phyloP scores from a whole-genome alignment of 2,113 vertebrate genomes.

The Pagrus major region DNA sequence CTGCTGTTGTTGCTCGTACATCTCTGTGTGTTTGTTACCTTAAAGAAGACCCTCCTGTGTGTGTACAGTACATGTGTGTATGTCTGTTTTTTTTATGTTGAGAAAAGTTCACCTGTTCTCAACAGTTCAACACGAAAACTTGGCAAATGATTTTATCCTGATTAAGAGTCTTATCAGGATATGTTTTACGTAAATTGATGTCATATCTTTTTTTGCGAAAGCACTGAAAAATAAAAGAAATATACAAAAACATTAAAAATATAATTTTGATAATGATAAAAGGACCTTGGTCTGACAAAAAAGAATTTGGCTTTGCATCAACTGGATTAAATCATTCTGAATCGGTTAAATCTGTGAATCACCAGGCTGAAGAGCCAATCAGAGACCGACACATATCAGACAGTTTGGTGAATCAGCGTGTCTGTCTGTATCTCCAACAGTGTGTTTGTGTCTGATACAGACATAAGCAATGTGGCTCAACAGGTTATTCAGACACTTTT shows the following conservation, averaged over 20 bases:
- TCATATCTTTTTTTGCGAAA: not conserved
- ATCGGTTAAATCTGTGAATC: not conserved
- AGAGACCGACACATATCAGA: not conserved
- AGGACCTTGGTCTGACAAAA: not conserved
- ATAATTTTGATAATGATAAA: not conserved
- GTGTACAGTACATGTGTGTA: no score
- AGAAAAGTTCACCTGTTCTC: no score
- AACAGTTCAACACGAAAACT: not conserved
- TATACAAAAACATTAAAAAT: not conserved
- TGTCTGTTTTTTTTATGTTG: not conserved
- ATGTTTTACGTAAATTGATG: not conserved
- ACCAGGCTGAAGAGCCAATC: not conserved
- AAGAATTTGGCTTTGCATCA: no score
- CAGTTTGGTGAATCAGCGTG: constrained; percentile 10
- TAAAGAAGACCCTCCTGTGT: not conserved
- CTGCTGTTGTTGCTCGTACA: constrained; percentile 18
- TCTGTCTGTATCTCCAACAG: not conserved
- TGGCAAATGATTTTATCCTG: not conserved
- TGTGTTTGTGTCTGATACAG: not conserved
- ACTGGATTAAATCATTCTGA: not conserved
- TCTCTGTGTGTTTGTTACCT: constrained; percentile 4
- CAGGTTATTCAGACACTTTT: constrained; percentile 10
- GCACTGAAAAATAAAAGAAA: not conserved
- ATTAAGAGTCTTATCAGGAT: no score
- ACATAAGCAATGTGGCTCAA: not conserved